Evolutionary conservation across 2,797 vertebrate species (phyloP).

Genomic region (Phrynocephalus vlangalii): DNA sequence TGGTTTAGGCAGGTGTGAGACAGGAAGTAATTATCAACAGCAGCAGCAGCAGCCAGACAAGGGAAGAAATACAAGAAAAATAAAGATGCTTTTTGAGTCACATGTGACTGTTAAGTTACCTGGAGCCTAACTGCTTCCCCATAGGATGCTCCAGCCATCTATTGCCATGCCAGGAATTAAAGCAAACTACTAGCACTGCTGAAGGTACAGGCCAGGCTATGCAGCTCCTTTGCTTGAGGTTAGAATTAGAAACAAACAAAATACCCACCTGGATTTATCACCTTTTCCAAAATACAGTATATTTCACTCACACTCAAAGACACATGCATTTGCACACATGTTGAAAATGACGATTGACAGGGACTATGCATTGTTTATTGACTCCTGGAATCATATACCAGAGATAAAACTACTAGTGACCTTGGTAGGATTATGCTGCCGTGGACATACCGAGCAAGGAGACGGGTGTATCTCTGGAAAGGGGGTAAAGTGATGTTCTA

Average conservation of each 20-base stretch:
- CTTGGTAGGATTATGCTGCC: background rate
- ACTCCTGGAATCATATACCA: background rate
- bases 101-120: constrained; percentile 52
- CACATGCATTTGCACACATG: background rate
- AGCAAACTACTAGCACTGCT: constrained; percentile 2
- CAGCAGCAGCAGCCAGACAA: constrained; percentile 50
- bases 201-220: background rate
- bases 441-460: background rate
- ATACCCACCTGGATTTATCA: background rate
- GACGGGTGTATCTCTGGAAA: background rate
- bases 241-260: background rate
- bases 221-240: constrained; percentile 33
- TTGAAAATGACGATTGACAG: background rate
- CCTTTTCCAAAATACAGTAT: background rate
- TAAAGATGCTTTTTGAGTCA: constrained; percentile 62
- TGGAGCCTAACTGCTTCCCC: constrained; percentile 48
- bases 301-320: background rate
- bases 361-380: background rate
- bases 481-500: background rate
- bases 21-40: constrained; percentile 73
- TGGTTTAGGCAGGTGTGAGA: constrained; percentile 77
- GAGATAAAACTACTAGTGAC: background rate
- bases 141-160: constrained; percentile 60
- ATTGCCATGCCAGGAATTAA: constrained; percentile 44
- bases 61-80: constrained; percentile 59